Evolutionary conservation across 2,797 vertebrate genomes (phyloP).

Genomic region (Helicolenus hilgendorfi): DNA sequence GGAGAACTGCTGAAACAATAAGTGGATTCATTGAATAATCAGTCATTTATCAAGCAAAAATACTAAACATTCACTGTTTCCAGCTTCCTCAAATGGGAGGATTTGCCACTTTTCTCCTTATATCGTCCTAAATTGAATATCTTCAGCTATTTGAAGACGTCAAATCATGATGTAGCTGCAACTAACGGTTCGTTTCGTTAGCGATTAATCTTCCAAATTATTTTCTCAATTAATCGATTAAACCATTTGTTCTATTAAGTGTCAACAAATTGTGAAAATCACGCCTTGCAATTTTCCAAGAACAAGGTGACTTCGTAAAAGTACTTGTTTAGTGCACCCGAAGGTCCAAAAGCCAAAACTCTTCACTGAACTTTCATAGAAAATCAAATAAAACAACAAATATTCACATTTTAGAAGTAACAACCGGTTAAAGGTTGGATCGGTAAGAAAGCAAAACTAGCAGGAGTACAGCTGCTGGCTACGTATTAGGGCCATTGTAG

Average conservation of each 20-base stretch:
- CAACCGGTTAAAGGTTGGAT: background rate
- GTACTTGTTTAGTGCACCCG: background rate
- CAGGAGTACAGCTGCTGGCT: no score
- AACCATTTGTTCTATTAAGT: background rate
- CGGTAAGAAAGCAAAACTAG: no score
- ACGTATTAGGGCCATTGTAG: no score
- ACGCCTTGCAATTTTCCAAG: background rate
- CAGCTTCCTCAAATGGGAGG: background rate
- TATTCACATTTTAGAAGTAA: background rate
- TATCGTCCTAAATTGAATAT: no score
- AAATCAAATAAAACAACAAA: background rate
- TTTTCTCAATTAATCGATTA: background rate
- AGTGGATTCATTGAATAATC: background rate
- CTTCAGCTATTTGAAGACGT: background rate
- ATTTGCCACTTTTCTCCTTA: background rate
- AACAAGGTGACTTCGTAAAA: background rate
- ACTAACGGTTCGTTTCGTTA: background rate
- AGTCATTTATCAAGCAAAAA: background rate
- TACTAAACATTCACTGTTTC: background rate
- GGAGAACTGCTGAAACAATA: background rate
- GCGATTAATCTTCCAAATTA: background rate
- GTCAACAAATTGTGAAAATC: background rate
- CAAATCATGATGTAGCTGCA: background rate
- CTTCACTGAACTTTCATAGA: background rate
- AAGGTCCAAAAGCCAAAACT: background rate